Evolutionary conservation across 2,113 vertebrate species (phyloP).

Genomic region (Cyanocitta stelleri): DNA sequence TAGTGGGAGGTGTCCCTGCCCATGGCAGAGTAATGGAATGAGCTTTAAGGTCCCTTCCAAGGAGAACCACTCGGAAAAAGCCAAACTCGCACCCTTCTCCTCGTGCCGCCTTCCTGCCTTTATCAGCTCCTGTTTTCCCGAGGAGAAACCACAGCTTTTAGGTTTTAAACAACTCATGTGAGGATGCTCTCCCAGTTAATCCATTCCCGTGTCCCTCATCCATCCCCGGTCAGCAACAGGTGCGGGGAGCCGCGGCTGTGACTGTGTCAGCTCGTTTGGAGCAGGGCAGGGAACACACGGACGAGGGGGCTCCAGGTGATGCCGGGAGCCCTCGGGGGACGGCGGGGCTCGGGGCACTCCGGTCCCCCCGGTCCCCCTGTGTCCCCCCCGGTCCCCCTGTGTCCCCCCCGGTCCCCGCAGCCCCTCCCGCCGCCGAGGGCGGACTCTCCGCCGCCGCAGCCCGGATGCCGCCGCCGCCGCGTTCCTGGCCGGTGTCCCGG

Average conservation of each 20-base stretch:
- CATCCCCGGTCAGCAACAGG: background rate
- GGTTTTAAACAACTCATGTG: rapidly evolving
- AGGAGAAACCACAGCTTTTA: background rate
- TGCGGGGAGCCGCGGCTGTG: background rate
- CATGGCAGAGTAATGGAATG: background rate
- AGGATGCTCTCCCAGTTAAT: background rate
- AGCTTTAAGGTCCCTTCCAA: background rate
- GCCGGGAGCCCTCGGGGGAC: background rate
- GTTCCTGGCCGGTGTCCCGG: background rate
- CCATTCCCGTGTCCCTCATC: background rate
- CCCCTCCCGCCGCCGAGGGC: background rate
- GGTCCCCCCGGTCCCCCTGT: too few species aligned
- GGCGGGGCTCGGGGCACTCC: rapidly evolving
- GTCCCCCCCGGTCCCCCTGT: background rate
- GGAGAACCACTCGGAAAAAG: rapidly evolving
- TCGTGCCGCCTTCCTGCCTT: rapidly evolving
- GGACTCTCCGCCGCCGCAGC: background rate
- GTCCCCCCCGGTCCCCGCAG: background rate
- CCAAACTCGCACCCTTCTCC: background rate
- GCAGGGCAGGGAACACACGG: background rate
- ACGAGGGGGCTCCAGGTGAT: rapidly evolving
- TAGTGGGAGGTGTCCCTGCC: background rate
- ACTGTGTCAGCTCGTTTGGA: rapidly evolving
- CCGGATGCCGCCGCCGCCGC: background rate
- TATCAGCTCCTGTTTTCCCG: rapidly evolving